Base-by-base conservation (phyloP, 2,113 vertebrate species). In the Pelusios castaneus region DNA sequence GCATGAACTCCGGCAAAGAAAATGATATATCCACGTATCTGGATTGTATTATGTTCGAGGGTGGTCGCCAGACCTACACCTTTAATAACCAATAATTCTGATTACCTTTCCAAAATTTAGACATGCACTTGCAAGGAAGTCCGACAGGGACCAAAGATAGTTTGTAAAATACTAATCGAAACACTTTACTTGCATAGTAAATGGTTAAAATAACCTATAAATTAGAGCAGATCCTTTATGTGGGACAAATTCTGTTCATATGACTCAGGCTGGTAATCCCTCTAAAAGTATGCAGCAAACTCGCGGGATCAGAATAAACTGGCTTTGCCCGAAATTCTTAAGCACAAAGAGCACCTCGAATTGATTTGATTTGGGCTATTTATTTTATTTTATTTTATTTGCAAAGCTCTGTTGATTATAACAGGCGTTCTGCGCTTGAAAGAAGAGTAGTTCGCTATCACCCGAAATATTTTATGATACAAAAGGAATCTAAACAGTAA, bases 401-500 rank as follows among this genome's bases (percentile, higher is more conserved):
- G 60, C 16, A 45, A n/a, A 73, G 41, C 1, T 5, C 47, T 75
- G 4, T 73, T 43, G 80, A 63, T 88, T 93, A 84, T 86, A 75
- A 45, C 87, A 43, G 49, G 78, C 24, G 47, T 79, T 82, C 89
- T 41, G 51, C 85, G 91, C 17, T 38, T 96, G 95, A 94, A 90
- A 95, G 80, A 75, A 79, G 90, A 94, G 80, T 87, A 94, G 93
- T 85, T 38, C 63, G 8, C 63, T 79, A 87, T 79, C 90, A 90
- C 90, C 92, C 54, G 89, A 88, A 93, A 91, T 89, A 73, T 84
- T 96, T 97, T 94, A 92, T 94, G 91, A 87, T 81, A 86, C 80
- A 95, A 90, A 75, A 89, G 94, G 92, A 93, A 96, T 80, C 93
- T 93, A 91, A 93, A 95, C 85, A 83, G 87, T 38, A 86, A 21